phyloP scores from a whole-genome alignment of 2,113 vertebrate genomes.

The Okapia johnstoni region DNA sequence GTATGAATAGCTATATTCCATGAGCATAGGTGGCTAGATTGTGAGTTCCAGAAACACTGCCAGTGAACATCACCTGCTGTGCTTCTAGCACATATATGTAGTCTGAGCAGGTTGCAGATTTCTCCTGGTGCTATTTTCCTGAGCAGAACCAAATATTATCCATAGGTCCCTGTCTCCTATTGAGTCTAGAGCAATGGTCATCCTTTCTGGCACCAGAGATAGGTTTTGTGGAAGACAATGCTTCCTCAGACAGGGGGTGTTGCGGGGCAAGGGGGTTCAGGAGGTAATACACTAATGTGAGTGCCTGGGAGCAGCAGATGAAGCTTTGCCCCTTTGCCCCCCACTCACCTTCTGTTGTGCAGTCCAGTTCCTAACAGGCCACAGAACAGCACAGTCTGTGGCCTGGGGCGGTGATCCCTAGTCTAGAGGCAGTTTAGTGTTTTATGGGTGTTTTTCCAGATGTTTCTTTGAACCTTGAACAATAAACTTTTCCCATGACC shows the following conservation, averaged over 20 bases:
- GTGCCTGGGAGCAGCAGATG: background rate
- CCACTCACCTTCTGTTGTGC: background rate
- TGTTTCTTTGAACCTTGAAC: background rate
- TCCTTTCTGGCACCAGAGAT: background rate
- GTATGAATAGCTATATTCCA: background rate
- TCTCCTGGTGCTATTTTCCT: background rate
- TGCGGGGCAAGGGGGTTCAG: background rate
- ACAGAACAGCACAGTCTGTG: background rate
- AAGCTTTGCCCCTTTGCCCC: background rate
- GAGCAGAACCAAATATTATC: background rate
- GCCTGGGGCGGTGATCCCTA: background rate
- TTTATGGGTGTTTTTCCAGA: background rate
- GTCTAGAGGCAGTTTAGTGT: background rate
- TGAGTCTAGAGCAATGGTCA: background rate
- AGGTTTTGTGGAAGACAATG: background rate
- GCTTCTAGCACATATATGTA: background rate
- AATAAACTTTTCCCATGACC: background rate
- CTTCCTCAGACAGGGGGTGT: background rate
- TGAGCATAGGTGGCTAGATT: background rate
- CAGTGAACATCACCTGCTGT: background rate
- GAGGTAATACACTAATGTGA: background rate
- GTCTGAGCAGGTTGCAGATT: background rate
- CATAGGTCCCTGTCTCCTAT: background rate
- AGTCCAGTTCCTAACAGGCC: background rate
- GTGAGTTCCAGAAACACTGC: background rate